Base-by-base conservation (phyloP, 1,140 invertebrate genomes). In the Hydropsyche tenuis region DNA sequence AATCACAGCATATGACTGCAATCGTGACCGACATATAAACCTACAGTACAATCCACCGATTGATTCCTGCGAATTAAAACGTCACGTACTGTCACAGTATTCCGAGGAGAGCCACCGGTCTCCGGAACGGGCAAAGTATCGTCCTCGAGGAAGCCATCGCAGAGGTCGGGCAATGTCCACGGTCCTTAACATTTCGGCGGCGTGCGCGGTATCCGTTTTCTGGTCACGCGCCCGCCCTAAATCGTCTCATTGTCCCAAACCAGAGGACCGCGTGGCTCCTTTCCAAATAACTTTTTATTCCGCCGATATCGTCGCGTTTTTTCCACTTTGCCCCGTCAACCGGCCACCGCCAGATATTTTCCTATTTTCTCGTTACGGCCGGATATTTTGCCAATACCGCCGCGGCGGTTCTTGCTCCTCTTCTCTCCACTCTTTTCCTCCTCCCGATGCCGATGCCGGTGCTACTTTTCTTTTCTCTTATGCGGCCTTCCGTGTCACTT, bases 221-320 rank as follows among this genome's bases (percentile, higher is more conserved):
- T 70, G 66, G 66, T 77, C 76, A 77, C 76, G 76, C 51, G 45
- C 51, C 64, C 73, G 25, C 76, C 76, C 73, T 75, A 77, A 77
- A 77, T 75, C 76, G 73, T 77, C 76, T 75, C 73, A 77, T 77
- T 77, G 76, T 77, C 76, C 72, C 73, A 69, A 65, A 74, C 75
- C 73, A 74, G 72, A 69, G 64, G 73, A 70, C 72, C 76, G 62
- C 76, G 76, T 77, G 76, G 76, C 76, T 75, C 68, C 53, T 75
- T 72, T 77, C 76, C 76, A 77, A 77, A 75, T 75, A 77, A 77
- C 76, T 77, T 77, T 77, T 77, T 77, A 77, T 72, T 74, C 73
- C 27, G 30, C 56, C 72, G 75, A 77, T 77, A 77, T 77, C 73
- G 70, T 73, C 73, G 37, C 53, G 65, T 77, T 74, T 77, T 74